A percentile compares a stretch with the other conserved stretches of the same genome.
These are phyloP conservation scores for Germaria angustata DNA, from an alignment of 2,888 invertebrate species.

Conservation along the genomic window DNA sequence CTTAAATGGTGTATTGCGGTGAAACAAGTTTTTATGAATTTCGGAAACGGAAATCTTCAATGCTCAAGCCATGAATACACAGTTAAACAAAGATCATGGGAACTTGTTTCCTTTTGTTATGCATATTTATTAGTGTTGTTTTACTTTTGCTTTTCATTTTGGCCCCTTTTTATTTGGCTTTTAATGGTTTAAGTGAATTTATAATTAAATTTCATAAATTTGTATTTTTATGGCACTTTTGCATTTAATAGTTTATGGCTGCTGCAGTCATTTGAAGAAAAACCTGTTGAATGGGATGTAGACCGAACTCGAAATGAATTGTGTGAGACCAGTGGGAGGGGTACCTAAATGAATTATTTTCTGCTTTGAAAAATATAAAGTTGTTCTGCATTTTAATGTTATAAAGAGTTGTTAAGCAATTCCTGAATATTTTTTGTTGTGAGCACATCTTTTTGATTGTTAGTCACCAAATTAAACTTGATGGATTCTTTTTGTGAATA, in stretches of 20 bases:
- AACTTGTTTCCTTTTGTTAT: not conserved
- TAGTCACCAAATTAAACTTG: not conserved
- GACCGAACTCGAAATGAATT: not conserved
- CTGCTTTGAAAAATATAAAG: not conserved
- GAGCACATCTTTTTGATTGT: not conserved
- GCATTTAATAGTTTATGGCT: slow-evolving; percentile 18
- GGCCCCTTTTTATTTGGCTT: not conserved
- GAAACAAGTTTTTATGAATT: slow-evolving; percentile 56
- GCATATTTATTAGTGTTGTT: not conserved
- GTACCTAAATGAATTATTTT: not conserved
- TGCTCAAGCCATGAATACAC: slow-evolving; percentile 54
- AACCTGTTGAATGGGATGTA: not conserved
- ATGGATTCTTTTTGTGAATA: not conserved
- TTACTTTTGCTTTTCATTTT: not conserved
- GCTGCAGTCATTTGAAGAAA: slow-evolving; percentile 16
- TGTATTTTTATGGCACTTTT: slow-evolving; percentile 8
- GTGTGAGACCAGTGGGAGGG: not conserved
- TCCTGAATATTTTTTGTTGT: not conserved
- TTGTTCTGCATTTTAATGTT: not conserved
- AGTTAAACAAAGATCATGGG: slow-evolving; percentile 12
- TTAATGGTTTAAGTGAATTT: not conserved
- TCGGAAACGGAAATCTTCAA: slow-evolving; percentile 68
- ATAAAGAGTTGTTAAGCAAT: not conserved
- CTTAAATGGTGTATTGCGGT: not conserved
- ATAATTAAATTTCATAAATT: slow-evolving; percentile 24